Conservation (phyloP, 2,113 vertebrate genomes). For the Cyrtonyx montezumae region DNA sequence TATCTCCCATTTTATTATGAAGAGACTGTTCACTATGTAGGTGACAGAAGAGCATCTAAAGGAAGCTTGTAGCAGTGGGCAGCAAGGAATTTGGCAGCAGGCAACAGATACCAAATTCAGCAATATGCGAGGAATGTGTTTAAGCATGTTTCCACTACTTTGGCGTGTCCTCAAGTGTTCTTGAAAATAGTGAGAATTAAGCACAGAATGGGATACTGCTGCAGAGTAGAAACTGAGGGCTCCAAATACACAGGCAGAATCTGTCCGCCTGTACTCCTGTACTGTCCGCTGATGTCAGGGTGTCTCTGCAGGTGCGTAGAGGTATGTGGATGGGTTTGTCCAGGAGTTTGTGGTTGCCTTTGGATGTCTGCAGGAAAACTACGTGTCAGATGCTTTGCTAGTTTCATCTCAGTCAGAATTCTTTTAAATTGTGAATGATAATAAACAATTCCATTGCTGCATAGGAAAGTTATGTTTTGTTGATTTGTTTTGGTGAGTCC, state of each 20-base stretch:
- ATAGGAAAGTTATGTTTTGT: background rate
- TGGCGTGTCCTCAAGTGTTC: background rate
- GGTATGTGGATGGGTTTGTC: background rate
- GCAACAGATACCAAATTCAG: background rate
- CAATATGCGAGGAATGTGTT: background rate
- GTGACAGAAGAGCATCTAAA: background rate
- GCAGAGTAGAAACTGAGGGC: background rate
- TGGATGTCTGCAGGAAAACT: background rate
- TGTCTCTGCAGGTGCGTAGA: background rate
- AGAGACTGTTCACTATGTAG: background rate
- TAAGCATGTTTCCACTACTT: background rate
- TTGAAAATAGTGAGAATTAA: background rate
- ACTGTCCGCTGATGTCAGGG: fast-evolving
- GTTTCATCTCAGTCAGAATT: background rate
- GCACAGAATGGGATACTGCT: background rate
- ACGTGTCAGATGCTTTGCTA: background rate
- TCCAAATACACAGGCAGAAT: background rate
- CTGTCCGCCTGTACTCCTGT: fast-evolving
- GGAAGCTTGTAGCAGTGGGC: background rate
- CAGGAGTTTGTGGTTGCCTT: background rate
- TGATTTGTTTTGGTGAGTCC: fast-evolving
- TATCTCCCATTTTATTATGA: background rate
- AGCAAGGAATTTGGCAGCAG: background rate
- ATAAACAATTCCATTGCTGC: background rate
- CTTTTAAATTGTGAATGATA: background rate